Conservation (phyloP, 1,140 invertebrate genomes). For the Drosophila nebulosa region DNA sequence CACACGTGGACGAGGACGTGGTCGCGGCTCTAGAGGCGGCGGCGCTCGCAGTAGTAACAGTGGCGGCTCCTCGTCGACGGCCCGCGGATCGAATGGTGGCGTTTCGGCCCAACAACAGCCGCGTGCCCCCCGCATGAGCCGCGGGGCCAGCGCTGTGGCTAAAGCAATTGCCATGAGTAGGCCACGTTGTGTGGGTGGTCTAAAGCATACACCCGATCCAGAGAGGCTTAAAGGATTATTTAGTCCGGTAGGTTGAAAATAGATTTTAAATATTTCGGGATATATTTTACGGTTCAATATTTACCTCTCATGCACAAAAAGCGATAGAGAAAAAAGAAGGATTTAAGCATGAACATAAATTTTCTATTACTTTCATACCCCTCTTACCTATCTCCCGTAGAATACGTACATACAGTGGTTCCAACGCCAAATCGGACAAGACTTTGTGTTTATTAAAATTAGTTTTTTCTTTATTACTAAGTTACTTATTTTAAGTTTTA, state of each 20-base stretch:
- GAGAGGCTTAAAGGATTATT: constrained; percentile 71
- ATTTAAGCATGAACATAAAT: too few species aligned
- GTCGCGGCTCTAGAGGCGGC: constrained; percentile 56
- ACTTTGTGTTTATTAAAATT: too few species aligned
- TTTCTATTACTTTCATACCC: too few species aligned
- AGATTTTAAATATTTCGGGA: neutral
- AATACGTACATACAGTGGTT: too few species aligned
- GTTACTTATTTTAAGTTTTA: too few species aligned
- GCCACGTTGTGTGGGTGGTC: constrained; percentile 70
- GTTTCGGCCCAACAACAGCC: constrained; percentile 28
- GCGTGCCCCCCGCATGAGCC: constrained; percentile 63
- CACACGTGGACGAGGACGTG: constrained; percentile 64
- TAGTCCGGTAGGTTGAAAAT: constrained; percentile 67
- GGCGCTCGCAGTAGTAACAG: constrained; percentile 27
- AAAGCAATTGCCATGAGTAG: constrained; percentile 71
- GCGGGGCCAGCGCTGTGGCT: constrained; percentile 69
- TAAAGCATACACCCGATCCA: constrained; percentile 75
- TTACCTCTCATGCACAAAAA: too few species aligned
- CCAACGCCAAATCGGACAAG: too few species aligned
- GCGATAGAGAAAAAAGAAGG: too few species aligned
- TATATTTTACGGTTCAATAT: neutral
- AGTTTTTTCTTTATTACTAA: too few species aligned
- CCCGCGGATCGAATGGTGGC: neutral
- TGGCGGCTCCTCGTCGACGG: constrained; percentile 24
- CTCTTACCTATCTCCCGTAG: too few species aligned